Conservation (phyloP, 2,888 invertebrate species). For the Aradus depressus region DNA sequence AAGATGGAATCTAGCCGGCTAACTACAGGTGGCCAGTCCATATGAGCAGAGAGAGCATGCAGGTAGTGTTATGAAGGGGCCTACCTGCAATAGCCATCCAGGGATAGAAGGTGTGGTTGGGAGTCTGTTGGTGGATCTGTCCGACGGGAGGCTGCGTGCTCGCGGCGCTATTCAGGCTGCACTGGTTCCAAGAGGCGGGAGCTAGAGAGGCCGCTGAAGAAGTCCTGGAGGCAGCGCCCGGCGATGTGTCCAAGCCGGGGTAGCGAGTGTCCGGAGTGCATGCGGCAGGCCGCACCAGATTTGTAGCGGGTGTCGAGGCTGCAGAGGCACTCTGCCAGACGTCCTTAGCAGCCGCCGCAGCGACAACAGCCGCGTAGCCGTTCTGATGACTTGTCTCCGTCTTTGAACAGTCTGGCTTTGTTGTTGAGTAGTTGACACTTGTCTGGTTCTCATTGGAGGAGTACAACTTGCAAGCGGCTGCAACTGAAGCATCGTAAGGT, state of each 20-base stretch:
- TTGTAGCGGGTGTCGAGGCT: conserved; percentile 47
- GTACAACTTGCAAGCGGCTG: conserved; percentile 70
- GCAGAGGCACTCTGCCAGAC: conserved; percentile 61
- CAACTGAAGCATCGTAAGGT: conserved; percentile 81
- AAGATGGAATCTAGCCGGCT: not conserved
- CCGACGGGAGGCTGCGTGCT: conserved; percentile 56
- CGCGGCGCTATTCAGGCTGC: conserved; percentile 70
- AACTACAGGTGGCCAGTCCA: not conserved
- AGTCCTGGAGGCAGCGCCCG: conserved; percentile 50
- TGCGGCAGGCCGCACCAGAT: conserved; percentile 63
- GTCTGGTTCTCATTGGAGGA: conserved; percentile 45
- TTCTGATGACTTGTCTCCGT: conserved; percentile 41
- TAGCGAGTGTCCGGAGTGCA: conserved; percentile 82
- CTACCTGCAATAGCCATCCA: conserved; percentile 99
- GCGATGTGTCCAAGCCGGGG: conserved; percentile 63
- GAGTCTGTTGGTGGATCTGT: conserved; percentile 75
- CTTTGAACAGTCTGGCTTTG: conserved; percentile 34
- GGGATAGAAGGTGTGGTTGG: conserved; percentile 89
- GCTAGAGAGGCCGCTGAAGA: conserved; percentile 38
- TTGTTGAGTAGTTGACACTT: conserved; percentile 31
- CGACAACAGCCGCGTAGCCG: conserved; percentile 57
- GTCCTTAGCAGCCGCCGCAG: conserved; percentile 49
- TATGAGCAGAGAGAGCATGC: too few species aligned
- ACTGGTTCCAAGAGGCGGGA: conserved; percentile 70
- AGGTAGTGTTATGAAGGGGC: conserved; percentile 37